Conservation (phyloP, 2,888 invertebrate species). For the Vannuccia rotundouncinata region DNA sequence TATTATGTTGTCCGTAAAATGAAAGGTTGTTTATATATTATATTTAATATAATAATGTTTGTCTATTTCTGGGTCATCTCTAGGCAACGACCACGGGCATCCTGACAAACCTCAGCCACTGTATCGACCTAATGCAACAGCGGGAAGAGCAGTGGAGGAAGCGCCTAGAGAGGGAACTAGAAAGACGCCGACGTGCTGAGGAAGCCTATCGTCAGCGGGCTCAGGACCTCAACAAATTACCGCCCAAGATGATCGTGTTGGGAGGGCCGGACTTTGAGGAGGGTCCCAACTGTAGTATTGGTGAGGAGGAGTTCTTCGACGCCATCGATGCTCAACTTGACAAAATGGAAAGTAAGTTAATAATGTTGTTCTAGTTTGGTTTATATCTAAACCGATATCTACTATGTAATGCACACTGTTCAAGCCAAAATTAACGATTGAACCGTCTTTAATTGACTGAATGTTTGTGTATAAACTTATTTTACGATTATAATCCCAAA, state of each 20-base stretch:
- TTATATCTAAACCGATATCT: too few species aligned
- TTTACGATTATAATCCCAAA: too few species aligned
- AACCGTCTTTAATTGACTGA: too few species aligned
- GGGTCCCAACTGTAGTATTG: slow-evolving; percentile 88
- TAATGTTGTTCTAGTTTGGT: too few species aligned
- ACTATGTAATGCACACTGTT: too few species aligned
- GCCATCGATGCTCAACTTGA: slow-evolving; percentile 94
- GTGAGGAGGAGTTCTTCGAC: slow-evolving; percentile 98
- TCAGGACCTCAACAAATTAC: slow-evolving; percentile 43
- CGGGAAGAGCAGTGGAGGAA: slow-evolving; percentile 80
- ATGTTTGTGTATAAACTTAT: too few species aligned
- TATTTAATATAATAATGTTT: too few species aligned
- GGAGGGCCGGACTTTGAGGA: slow-evolving; percentile 63
- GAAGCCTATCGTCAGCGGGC: slow-evolving; percentile 61
- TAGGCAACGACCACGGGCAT: slow-evolving; percentile 62
- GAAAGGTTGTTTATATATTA: too few species aligned
- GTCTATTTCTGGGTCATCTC: too few species aligned
- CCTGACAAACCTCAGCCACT: slow-evolving; percentile 79
- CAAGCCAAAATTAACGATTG: too few species aligned
- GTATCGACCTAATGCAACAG: slow-evolving; percentile 80
- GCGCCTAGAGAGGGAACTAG: slow-evolving; percentile 73
- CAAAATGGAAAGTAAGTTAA: slow-evolving; percentile 67
- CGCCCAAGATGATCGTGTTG: slow-evolving; percentile 31
- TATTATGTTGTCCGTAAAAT: too few species aligned
- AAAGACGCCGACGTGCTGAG: slow-evolving; percentile 70